Evolutionary conservation across 2,888 invertebrate genomes (phyloP), one percentile per base, ranked within the genome.

Genomic region (Ophion ventricosus): DNA sequence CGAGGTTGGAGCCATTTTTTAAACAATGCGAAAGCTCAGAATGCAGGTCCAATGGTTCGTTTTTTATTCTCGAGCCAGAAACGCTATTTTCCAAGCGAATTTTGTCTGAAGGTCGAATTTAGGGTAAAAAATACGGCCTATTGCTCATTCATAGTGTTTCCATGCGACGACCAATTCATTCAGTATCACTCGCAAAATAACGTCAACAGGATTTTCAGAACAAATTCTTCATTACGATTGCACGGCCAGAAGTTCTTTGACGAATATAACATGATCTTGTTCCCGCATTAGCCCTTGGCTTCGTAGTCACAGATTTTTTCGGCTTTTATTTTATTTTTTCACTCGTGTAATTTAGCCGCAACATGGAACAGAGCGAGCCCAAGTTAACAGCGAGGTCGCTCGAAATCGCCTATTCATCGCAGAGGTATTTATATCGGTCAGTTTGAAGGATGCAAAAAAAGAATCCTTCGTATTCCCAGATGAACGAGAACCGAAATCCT

Each of bases 261-360:
- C 43, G 20, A 69, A 70, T 61, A 69, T 49, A 78, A 29, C 20
- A 69, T 29, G 29, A 29, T 61, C 26, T 70, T 78, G 35, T 78
- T 61, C 29, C 29, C 49, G 35, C 40, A 23, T 8, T 17, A 23
- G 57, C 29, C 23, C 49, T 5, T 29, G 43, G 20, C 49, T 29
- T 59, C 61, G 54, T 20, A 49, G 54, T 35, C 35, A 25, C 57
- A 54, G 54, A 23, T 63, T 76, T 75, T 64, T 54, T 17, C 57
- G 43, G 49, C n/a, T 40, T 66, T 57, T 66, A 49, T 49, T 49
- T 75, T 75, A 54, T 26, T 76, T 57, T 57, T 49, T 17, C 25
- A 2, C 61, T 17, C 61, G 43, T 70, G 69, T 70, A 29, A 61
- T 69, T 78, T 26, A 49, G 61, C 49, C 69, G 49, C 61, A 49